Evolutionary conservation across 2,113 vertebrate genomes (phyloP), one percentile per base, ranked within the genome.

Genomic region (Axis porcinus): DNA sequence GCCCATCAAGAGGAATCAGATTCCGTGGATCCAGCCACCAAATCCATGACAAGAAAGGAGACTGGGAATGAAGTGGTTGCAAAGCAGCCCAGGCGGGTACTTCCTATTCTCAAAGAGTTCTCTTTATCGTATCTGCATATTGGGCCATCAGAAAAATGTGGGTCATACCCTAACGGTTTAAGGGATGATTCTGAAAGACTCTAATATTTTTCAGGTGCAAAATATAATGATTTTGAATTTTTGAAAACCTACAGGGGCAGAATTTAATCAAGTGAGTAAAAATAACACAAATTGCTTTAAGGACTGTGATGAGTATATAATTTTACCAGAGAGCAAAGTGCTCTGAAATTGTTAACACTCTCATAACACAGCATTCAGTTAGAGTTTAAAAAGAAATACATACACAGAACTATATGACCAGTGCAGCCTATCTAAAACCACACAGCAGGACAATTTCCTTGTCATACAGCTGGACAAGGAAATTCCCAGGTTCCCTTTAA

Each of bases 131-230:
- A 36, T 30, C 2, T 54, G 54, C 67, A 74, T 27, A 19, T 16
- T 3, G 67, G 78, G 57, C 83, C 74, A 52, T 54, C 57, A 86
- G 86, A 58, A 92, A 96, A 91, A 89, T 74, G 64, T 57, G 86
- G 82, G 88, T 55, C 81, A 87, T 30, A n/a, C n/a, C 54, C 57
- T 84, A n/a, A 25, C 21, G 28, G 21, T 87, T 94, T 50, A 86
- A 58, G 33, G 5, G 52, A 40, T 25, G 27, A 5, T 70, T 87
- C 6, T 62, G 33, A 89, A 95, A 60, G 70, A 50, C 6, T 1
- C 12, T 86, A 76, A 76, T 92, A 60, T 92, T 92, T 94, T 97
- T 33, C 96, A 96, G 95, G 90, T 86, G 45, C 70, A 89, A 94
- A 82, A 91, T 50, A 64, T 36, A 79, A 90, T 36, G 30, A 47